Percentiles rank a stretch among this genome's conserved stretches.
These are phyloP conservation scores for Melieria omissa DNA, from an alignment of 2,888 invertebrate species.

Conservation along the genomic window DNA sequence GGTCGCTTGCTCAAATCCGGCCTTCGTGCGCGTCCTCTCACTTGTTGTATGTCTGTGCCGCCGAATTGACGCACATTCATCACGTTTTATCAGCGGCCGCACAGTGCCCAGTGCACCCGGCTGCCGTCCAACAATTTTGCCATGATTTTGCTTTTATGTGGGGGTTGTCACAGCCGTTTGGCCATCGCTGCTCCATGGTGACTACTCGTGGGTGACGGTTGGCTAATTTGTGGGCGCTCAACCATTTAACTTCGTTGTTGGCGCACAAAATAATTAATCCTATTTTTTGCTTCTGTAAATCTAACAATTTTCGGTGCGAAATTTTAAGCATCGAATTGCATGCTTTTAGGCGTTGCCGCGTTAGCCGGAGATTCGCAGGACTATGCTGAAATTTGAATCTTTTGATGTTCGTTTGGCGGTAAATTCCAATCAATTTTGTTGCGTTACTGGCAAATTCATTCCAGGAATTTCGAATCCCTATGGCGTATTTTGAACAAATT, in stretches of 20 bases:
- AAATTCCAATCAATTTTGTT: background rate
- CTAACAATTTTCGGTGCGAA: background rate
- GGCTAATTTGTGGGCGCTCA: constrained; percentile 35
- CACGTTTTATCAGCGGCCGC: constrained; percentile 26
- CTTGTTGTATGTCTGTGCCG: background rate
- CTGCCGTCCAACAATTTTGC: background rate
- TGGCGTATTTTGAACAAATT: background rate
- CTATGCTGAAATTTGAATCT: background rate
- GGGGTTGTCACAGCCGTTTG: too few relatives aligned
- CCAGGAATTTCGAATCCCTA: background rate
- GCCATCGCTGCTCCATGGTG: too few relatives aligned
- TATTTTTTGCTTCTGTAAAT: background rate
- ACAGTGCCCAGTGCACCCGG: background rate
- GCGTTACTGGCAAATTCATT: background rate
- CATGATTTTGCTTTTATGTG: too few relatives aligned
- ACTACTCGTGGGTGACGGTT: too few relatives aligned
- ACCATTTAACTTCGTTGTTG: constrained; percentile 28
- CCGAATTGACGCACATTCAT: constrained; percentile 32
- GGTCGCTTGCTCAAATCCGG: too few relatives aligned
- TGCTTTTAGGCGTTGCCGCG: background rate
- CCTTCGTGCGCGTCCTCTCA: too few relatives aligned
- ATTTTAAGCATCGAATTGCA: background rate
- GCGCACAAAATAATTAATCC: constrained; percentile 34
- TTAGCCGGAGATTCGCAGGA: background rate
- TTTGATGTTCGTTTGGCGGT: background rate